Evolutionary conservation across 1,140 invertebrate genomes (phyloP), one percentile per base, ranked within the genome.

Genomic region (Drosophila subobscura): DNA sequence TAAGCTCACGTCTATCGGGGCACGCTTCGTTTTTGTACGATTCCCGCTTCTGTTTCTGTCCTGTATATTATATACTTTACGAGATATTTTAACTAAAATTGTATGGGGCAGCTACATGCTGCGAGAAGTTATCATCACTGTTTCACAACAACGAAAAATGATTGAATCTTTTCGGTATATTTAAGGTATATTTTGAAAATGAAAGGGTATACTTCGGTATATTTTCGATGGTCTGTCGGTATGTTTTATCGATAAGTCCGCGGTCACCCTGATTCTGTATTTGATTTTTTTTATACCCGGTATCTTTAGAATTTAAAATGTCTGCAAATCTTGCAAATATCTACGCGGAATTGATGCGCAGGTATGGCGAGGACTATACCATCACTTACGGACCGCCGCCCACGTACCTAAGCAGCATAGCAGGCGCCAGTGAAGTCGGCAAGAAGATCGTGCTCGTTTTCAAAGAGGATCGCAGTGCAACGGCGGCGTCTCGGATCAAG

Each of bases 361-460:
- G 70, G 42, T 88, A 84, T 67, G 81, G 81, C 4, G 79, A 91
- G 12, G 44, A 58, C 10, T 81, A 85, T 44, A 89, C 79, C 5
- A 81, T 91, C 1, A 76, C 79, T 4, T 91, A 89, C 20, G 67
- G 66, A 1, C 23, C 77, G 4, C 68, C 85, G 10, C 79, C 89
- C 2, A 77, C 70, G 8, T 91, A 91, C 42, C 61, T 91, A 23
- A 29, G 37, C 7, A 68, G 53, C 40, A 70, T 89, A 6, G 53
- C 61, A 7, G 89, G 89, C 14, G 33, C 64, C 3, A 42, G 53
- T 2, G 84, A 83, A 49, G 58, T 65, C 22, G 71, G 49, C 2
- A 74, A 61, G 4, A 90, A 90, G 61, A 67, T 90, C n/a, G 64
- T 90, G 2, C 51, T 79, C 5, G 47, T 90, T 5, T 90, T 86